Evolutionary conservation across 2,888 invertebrate species (phyloP).

Genomic region (Thymelicus sylvestris): DNA sequence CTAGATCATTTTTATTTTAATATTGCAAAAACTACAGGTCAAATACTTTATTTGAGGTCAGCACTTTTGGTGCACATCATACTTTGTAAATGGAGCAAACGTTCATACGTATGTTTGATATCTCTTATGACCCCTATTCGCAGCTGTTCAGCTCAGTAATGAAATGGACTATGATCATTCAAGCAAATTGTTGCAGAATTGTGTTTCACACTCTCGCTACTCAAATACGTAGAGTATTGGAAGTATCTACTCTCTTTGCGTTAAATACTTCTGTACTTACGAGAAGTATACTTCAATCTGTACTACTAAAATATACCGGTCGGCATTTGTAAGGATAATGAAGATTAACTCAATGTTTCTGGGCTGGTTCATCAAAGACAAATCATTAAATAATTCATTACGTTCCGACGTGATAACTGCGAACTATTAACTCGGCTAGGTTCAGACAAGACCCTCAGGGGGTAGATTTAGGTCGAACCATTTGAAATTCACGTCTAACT

Average conservation of each 20-base stretch:
- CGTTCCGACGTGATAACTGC: background rate
- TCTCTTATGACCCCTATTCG: slow-evolving; percentile 8
- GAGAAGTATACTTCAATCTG: no score
- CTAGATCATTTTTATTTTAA: background rate
- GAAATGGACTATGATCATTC: slow-evolving; percentile 10
- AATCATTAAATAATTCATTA: slow-evolving; percentile 2
- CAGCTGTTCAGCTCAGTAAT: slow-evolving; percentile 8
- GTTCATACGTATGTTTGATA: slow-evolving; percentile 5
- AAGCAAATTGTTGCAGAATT: slow-evolving; percentile 8
- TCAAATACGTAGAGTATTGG: background rate
- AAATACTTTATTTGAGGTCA: background rate
- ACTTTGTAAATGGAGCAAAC: background rate
- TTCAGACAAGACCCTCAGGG: background rate
- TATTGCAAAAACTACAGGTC: background rate
- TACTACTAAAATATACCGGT: background rate
- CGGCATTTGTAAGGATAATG: background rate
- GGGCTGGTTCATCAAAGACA: background rate
- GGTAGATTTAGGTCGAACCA: slow-evolving; percentile 16
- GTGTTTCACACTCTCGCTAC: background rate
- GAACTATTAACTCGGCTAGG: background rate
- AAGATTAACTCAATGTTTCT: background rate
- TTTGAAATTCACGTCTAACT: slow-evolving; percentile 25
- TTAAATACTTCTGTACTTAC: no score
- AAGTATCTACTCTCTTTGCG: no score
- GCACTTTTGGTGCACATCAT: background rate